These are phyloP conservation scores for Carassius carassius DNA, from an alignment of 2,113 vertebrate species.

Conservation along the genomic window DNA sequence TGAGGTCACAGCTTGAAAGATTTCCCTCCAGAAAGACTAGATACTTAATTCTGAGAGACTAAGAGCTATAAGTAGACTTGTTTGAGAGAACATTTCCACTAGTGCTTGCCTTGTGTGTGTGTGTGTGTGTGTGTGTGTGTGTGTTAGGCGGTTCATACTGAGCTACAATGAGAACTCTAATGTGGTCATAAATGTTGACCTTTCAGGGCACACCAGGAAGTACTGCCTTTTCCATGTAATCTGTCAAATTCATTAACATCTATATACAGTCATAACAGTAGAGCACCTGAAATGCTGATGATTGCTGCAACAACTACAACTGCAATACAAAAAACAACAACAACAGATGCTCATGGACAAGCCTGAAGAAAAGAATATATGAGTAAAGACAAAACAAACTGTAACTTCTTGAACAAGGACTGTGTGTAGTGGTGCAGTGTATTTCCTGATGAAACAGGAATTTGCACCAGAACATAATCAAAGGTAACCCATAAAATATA, in stretches of 20 bases:
- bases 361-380: neutral
- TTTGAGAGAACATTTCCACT: neutral
- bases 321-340: neutral
- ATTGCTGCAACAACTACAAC: neutral
- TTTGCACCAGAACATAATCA: too few relatives aligned
- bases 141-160: neutral
- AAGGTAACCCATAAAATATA: too few relatives aligned
- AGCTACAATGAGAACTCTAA: slow-evolving; percentile 26
- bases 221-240: slow-evolving; percentile 9
- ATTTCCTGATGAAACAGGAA: too few relatives aligned
- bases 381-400: neutral
- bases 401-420: neutral
- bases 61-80: neutral
- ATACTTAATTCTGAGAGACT: slow-evolving; percentile 9
- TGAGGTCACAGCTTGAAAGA: slow-evolving; percentile 36
- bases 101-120: too few relatives aligned
- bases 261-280: slow-evolving; percentile 5
- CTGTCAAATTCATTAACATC: slow-evolving; percentile 31
- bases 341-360: neutral
- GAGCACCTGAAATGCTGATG: neutral
- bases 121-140: neutral
- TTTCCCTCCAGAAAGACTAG: neutral
- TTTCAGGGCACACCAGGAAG: slow-evolving; percentile 34
- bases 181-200: slow-evolving; percentile 29
- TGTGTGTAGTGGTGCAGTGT: neutral